Base-by-base conservation (phyloP, 2,888 invertebrate genomes). In the Drosophila multiciliata region DNA sequence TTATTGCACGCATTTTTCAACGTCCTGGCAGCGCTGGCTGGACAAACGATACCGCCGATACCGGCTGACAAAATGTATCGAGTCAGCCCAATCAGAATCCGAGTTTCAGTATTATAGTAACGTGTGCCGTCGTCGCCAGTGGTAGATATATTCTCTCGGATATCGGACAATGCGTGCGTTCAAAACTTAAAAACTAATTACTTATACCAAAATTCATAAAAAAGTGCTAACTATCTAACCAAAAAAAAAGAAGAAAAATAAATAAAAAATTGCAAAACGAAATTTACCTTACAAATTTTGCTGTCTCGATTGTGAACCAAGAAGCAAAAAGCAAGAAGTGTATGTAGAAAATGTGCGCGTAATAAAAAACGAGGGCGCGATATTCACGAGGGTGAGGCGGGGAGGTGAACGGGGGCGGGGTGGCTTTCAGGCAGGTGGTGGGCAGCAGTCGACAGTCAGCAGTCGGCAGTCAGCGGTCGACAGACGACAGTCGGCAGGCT, bases 291-390 rank as follows among this genome's bases (percentile, higher is more conserved):
- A 60, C 52, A 72, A 67, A 60, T 80, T 69, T 60, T 15, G 32
- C 20, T 53, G 69, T 15, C 32, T 40, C 53, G 66, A 78, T 80
- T 87, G 90, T 89, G 82, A 89, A 45, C 15, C 15, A 23, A 45
- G 45, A 45, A 45, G 45, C 45, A 15, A 45, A 45, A 45, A 45
- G 20, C 20, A 23, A 45, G 15, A 86, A 90, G 89, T 89, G 89
- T 80, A 76, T 86, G 89, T 83, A 86, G 78, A 78, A 57, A 90
- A 83, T 87, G 89, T 89, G 87, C 87, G 87, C 89, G 89, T 83
- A 87, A 89, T 87, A 87, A 89, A 85, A 85, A 87, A 89, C 87
- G 89, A 89, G 89, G 85, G 83, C 85, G 83, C 85, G 87, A 86
- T 82, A 78, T 79, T 81, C 86, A 86, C 80, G 84, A 87, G 80